These are phyloP conservation scores for Leptopilina syphax DNA, from an alignment of 2,888 invertebrate species.

Conservation along the genomic window DNA sequence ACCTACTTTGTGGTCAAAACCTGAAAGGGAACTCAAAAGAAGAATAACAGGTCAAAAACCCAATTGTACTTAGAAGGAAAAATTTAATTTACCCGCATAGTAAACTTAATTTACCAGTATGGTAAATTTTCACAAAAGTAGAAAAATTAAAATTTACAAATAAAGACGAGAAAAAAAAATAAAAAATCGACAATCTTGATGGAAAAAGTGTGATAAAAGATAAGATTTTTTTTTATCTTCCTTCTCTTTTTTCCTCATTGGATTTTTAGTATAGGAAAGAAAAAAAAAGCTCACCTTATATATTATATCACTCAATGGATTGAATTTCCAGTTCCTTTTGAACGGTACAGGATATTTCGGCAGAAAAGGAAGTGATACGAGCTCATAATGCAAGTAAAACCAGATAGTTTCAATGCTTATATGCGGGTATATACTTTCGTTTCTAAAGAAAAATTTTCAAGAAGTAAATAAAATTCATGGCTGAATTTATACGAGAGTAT, in stretches of 20 bases:
- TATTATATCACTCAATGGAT: conserved; percentile 20
- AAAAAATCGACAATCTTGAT: too few species aligned
- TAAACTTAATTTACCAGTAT: too few species aligned
- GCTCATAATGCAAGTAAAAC: conserved; percentile 21
- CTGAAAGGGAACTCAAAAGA: too few species aligned
- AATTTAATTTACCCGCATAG: too few species aligned
- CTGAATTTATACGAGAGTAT: conserved; percentile 22
- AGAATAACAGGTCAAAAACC: too few species aligned
- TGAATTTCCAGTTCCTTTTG: not conserved
- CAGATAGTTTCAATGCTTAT: conserved; percentile 36
- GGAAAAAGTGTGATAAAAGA: too few species aligned
- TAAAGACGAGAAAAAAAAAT: too few species aligned
- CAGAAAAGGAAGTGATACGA: conserved; percentile 21
- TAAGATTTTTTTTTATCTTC: too few species aligned
- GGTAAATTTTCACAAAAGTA: too few species aligned
- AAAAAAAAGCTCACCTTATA: not conserved
- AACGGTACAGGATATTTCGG: conserved; percentile 11
- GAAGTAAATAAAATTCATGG: conserved; percentile 34
- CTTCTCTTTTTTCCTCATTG: not conserved
- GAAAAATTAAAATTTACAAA: too few species aligned
- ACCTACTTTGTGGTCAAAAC: too few species aligned
- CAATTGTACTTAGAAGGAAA: too few species aligned
- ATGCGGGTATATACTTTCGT: conserved; percentile 16
- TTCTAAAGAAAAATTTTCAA: conserved; percentile 15
- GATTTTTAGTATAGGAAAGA: not conserved